Base-by-base conservation (phyloP, 2,113 vertebrate genomes). In the Leptosomus discolor region DNA sequence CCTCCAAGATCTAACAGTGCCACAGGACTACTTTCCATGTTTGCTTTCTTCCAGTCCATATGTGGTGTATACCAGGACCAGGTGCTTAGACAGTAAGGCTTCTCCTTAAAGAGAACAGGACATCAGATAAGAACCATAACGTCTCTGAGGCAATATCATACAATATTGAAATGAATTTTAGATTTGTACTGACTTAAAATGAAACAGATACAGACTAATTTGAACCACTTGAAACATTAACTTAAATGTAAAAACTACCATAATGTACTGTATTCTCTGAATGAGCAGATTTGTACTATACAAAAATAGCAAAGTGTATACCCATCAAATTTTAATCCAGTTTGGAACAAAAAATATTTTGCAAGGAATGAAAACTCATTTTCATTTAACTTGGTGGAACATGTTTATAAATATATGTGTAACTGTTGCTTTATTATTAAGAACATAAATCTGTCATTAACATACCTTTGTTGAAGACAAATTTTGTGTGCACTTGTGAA, bases 31-130 rank as follows among this genome's bases (percentile, higher is more conserved):
- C 11, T 84, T 43, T 46, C 26, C 26, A 18, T 15, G 10, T 30
- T 67, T 60, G 3, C 8, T 34, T 3, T 69, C n/a, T 17, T 48
- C 9, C 15, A 36, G 26, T 18, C 21, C 12, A 11, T 27, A 16
- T 3, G 6, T 0, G 0, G 6, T 45, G 13, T 26, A 5, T 8
- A 58, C 10, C 11, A 43, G 6, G 20, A 78, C 21, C 27, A 36
- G 7, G 16, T 45, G 22, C 5, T 45, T 45, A 18, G 7, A 15
- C 15, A 17, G 5, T 16, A 80, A 68, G 10, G 2, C 4, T 50
- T 57, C n/a, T 76, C 8, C n/a, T 85, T 32, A 63, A 67, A 80
- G 11, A 45, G 9, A 63, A 36, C 6, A 57, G 5, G 13, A 23
- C 57, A 36, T 50, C 14, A 43, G 18, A 41, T 37, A 46, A 63